Percentiles rank a stretch among this genome's conserved stretches.
These are phyloP conservation scores for Lampris megalopsis DNA, from an alignment of 2,113 vertebrate species.

Conservation along the genomic window DNA sequence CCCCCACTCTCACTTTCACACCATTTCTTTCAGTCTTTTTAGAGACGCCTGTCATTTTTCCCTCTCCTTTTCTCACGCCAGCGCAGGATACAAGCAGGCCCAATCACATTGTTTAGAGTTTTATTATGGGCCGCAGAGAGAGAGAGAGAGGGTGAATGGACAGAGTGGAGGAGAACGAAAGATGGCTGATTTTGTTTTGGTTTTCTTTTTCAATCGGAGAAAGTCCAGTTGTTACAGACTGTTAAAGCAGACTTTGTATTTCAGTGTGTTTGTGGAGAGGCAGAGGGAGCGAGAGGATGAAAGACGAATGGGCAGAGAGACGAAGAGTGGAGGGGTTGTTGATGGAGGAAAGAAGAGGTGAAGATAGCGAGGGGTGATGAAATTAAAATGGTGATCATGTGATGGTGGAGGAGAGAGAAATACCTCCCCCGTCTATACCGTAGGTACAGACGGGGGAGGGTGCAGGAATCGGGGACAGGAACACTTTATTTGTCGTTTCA, in stretches of 20 bases:
- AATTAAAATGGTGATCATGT: no score
- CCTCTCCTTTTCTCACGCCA: slow-evolving; percentile 70
- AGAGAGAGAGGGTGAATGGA: neutral
- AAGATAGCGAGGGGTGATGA: no score
- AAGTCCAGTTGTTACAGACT: slow-evolving; percentile 15
- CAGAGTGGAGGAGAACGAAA: slow-evolving; percentile 13
- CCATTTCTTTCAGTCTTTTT: slow-evolving; percentile 62
- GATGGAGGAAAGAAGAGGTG: neutral
- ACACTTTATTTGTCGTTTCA: no score
- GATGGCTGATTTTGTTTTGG: neutral
- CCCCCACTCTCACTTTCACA: slow-evolving; percentile 66
- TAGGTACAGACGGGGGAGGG: no score
- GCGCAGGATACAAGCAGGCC: slow-evolving; percentile 62
- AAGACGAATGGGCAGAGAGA: neutral
- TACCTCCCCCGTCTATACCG: no score
- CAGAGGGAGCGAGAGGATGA: neutral
- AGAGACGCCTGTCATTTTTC: slow-evolving; percentile 61
- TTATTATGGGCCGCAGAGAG: slow-evolving; percentile 10
- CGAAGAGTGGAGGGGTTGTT: neutral
- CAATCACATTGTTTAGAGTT: slow-evolving; percentile 14
- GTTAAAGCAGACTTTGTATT: neutral
- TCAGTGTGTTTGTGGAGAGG: neutral
- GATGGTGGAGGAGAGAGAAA: no score
- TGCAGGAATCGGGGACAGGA: no score
- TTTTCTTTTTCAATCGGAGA: neutral